Evolutionary conservation across 2,797 vertebrate species (phyloP).

Genomic region (Sebastes paucispinis): DNA sequence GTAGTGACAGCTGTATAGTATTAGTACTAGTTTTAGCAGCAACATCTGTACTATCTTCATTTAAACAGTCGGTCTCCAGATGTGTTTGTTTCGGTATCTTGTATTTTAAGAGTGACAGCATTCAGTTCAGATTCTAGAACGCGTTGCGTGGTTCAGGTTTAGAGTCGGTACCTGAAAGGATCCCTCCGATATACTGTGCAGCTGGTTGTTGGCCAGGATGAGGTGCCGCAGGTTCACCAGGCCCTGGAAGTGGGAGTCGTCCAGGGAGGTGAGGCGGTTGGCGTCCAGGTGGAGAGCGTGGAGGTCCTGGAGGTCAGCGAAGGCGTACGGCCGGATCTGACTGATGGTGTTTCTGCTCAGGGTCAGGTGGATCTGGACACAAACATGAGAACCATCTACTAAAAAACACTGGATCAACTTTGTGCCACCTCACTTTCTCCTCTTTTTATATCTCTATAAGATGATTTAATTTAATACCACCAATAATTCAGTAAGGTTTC

Average conservation of each 20-base stretch:
- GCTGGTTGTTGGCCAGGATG: constrained; percentile 97
- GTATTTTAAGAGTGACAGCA: neutral
- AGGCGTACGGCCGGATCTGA: constrained; percentile 87
- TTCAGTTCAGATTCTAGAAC: too few species aligned
- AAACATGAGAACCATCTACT: neutral
- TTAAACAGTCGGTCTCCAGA: neutral
- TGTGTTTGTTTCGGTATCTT: neutral
- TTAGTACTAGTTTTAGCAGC: neutral
- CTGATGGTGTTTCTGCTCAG: constrained; percentile 93
- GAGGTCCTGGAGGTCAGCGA: constrained; percentile 89
- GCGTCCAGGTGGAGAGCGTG: constrained; percentile 90
- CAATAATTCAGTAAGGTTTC: neutral
- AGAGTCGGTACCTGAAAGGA: constrained; percentile 87
- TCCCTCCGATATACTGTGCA: constrained; percentile 88
- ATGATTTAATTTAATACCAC: neutral
- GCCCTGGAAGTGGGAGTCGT: constrained; percentile 89
- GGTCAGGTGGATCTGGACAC: constrained; percentile 86
- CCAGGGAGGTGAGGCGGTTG: constrained; percentile 88
- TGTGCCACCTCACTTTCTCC: neutral
- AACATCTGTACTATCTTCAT: neutral
- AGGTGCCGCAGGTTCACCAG: constrained; percentile 92
- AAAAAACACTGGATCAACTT: neutral
- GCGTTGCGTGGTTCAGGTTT: too few species aligned
- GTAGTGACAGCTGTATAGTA: neutral
- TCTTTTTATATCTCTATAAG: neutral